These are phyloP conservation scores for Epinotia brunnichana DNA, from an alignment of 2,888 invertebrate species.

Conservation along the genomic window DNA sequence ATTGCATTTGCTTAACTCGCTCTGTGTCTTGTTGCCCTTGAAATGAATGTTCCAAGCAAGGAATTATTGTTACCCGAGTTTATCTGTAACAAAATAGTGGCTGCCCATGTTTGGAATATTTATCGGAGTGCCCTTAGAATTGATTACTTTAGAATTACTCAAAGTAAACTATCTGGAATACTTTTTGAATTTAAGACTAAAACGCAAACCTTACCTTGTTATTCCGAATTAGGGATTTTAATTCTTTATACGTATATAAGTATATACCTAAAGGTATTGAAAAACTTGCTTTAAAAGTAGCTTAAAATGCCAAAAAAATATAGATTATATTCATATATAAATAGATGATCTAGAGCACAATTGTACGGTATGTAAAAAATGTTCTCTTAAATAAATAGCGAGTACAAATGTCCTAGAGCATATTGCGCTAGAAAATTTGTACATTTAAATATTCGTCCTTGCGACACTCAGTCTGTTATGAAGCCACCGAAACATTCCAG, in stretches of 20 bases:
- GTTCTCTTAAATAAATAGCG: too few species aligned
- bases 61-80: not conserved
- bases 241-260: too few species aligned
- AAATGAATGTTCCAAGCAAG: constrained; percentile 5
- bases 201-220: too few species aligned
- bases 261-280: too few species aligned
- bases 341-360: too few species aligned
- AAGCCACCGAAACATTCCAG: not conserved
- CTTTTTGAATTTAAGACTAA: not conserved
- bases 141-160: not conserved
- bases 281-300: too few species aligned
- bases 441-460: not conserved
- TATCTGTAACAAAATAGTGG: not conserved
- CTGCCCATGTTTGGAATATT: not conserved
- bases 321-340: too few species aligned
- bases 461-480: not conserved
- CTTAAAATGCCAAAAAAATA: too few species aligned
- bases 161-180: constrained; percentile 6
- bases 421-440: not conserved
- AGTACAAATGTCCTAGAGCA: not conserved
- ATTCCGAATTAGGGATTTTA: too few species aligned
- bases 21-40: constrained; percentile 49
- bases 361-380: too few species aligned
- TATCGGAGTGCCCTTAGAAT: constrained; percentile 4
- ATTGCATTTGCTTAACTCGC: constrained; percentile 65